Evolutionary conservation across 2,113 vertebrate genomes (phyloP).

Genomic region (Mesitornis unicolor): DNA sequence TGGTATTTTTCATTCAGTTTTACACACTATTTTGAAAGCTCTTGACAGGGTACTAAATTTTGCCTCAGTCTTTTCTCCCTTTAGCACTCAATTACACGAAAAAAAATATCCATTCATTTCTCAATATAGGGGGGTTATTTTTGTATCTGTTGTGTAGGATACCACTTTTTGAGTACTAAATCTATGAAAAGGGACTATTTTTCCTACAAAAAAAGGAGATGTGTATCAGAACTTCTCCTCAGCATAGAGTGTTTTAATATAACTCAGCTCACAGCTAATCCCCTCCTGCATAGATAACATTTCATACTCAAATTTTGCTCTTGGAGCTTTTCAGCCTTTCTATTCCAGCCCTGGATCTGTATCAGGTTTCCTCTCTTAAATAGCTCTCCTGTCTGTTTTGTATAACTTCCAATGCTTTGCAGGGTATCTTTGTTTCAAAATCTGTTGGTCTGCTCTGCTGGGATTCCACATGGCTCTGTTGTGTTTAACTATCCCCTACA

Average conservation of each 20-base stretch:
- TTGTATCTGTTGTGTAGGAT: background rate
- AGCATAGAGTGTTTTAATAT: conserved; percentile 24
- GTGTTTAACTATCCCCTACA: conserved; percentile 55
- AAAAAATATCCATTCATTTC: background rate
- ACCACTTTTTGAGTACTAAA: background rate
- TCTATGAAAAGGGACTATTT: background rate
- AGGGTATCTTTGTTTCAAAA: conserved; percentile 27
- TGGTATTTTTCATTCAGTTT: background rate
- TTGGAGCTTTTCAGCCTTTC: conserved; percentile 59
- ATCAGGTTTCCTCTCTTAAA: conserved; percentile 52
- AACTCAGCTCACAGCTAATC: conserved; percentile 50
- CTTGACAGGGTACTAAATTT: background rate
- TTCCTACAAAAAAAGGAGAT: background rate
- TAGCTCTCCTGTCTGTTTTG: conserved; percentile 60
- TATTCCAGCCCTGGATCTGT: conserved; percentile 35
- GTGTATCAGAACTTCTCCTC: background rate
- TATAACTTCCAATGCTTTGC: conserved; percentile 57
- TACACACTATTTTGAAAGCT: background rate
- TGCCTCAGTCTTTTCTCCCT: background rate
- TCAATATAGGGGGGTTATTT: background rate
- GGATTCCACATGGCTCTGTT: conserved; percentile 16
- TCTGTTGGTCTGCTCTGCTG: background rate
- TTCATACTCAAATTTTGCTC: conserved; percentile 58
- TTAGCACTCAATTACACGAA: background rate
- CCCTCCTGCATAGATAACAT: conserved; percentile 57